Evolutionary conservation across 2,113 vertebrate species (phyloP).

Genomic region (Phaethornis superciliosus): DNA sequence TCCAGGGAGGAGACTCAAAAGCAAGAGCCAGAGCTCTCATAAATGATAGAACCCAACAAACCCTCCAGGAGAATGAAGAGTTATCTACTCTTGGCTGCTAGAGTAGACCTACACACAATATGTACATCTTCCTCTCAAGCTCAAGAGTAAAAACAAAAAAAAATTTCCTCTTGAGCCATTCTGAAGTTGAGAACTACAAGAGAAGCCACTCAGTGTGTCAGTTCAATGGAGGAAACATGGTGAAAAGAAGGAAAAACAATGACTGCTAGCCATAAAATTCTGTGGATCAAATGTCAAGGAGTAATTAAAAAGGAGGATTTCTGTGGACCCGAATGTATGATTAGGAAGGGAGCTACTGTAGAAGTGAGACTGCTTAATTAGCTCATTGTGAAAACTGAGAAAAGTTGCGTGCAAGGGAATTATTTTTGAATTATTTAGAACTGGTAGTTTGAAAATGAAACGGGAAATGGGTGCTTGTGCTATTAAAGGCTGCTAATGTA

Average conservation of each 20-base stretch:
- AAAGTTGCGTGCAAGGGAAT: slow-evolving; percentile 32
- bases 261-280: not conserved
- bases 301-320: slow-evolving; percentile 44
- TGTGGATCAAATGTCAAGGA: slow-evolving; percentile 34
- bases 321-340: slow-evolving; percentile 27
- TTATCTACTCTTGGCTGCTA: not conserved
- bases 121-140: not conserved
- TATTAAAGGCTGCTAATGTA: slow-evolving; percentile 41
- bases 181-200: not conserved
- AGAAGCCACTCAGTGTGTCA: not conserved
- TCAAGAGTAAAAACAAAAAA: not conserved
- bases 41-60: too few species aligned
- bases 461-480: slow-evolving; percentile 18
- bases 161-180: not conserved
- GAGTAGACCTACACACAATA: not conserved
- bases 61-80: not conserved
- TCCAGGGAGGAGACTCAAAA: too few species aligned
- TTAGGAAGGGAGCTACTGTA: not conserved
- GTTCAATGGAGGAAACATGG: not conserved
- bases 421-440: slow-evolving; percentile 63
- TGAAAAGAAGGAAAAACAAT: not conserved
- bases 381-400: slow-evolving; percentile 43
- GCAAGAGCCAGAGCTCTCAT: not conserved
- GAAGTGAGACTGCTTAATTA: slow-evolving; percentile 43
- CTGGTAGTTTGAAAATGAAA: slow-evolving; percentile 30